These are phyloP conservation scores for Asobara japonica DNA, from an alignment of 1,140 invertebrate genomes.

Conservation along the genomic window DNA sequence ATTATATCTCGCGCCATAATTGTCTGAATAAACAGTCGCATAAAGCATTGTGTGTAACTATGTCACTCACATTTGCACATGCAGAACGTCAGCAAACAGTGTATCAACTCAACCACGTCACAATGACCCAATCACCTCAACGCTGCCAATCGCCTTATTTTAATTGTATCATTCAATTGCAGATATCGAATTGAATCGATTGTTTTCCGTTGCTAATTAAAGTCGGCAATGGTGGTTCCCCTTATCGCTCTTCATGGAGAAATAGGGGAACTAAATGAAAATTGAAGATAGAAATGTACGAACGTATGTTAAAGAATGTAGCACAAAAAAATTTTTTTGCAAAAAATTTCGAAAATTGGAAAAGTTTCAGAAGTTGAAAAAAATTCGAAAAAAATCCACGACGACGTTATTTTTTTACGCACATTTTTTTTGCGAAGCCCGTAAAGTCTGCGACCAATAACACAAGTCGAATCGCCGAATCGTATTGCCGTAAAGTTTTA, in stretches of 20 bases:
- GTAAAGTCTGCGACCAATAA: not conserved
- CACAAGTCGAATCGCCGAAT: not conserved
- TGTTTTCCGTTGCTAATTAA: not conserved
- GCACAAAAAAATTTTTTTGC: too few species aligned
- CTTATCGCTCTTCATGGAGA: too few species aligned
- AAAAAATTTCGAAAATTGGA: too few species aligned
- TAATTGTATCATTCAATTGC: conserved; percentile 32
- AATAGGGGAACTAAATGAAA: not conserved
- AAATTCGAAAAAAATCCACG: too few species aligned
- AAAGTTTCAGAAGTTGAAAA: too few species aligned
- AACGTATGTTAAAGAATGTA: too few species aligned
- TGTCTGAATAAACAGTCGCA: not conserved
- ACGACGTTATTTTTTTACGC: too few species aligned
- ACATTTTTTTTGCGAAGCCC: not conserved
- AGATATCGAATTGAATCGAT: not conserved
- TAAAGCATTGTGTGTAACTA: not conserved
- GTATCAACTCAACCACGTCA: conserved; percentile 20
- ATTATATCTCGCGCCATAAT: not conserved
- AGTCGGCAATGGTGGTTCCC: not conserved
- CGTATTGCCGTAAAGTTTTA: conserved; percentile 3
- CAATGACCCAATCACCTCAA: not conserved
- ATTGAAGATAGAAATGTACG: too few species aligned
- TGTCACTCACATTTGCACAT: not conserved
- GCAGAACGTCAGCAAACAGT: not conserved
- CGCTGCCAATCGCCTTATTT: conserved; percentile 30